A percentile compares a stretch with the other conserved stretches of the same genome.
These are phyloP conservation scores for Myotis findleyi DNA, from an alignment of 2,797 vertebrate species.

Conservation along the genomic window DNA sequence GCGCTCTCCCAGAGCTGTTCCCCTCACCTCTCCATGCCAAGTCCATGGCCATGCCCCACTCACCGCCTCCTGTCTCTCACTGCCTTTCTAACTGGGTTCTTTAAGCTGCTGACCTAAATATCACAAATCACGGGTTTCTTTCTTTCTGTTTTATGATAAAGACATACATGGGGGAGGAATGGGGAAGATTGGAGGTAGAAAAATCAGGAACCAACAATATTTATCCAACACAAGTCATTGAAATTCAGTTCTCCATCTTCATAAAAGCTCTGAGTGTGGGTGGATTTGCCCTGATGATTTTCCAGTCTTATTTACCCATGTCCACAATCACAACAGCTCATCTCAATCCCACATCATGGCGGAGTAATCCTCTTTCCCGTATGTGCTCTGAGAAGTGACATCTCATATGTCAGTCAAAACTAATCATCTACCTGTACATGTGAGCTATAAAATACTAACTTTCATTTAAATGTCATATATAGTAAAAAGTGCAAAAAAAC, in stretches of 20 bases:
- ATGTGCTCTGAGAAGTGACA: neutral
- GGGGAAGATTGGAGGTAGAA: neutral
- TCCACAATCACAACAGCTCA: no score
- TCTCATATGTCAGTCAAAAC: neutral
- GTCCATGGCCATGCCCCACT: no score
- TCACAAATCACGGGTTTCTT: neutral
- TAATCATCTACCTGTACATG: neutral
- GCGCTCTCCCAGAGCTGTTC: neutral
- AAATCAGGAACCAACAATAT: neutral
- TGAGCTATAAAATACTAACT: neutral
- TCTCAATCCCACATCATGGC: neutral
- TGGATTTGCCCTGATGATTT: neutral
- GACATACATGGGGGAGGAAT: neutral
- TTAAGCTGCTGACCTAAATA: neutral
- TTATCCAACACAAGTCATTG: neutral
- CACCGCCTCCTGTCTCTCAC: rapidly evolving
- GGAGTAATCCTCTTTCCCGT: neutral
- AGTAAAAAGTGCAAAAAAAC: neutral
- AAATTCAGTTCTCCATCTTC: neutral
- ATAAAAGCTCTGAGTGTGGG: neutral
- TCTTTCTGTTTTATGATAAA: neutral
- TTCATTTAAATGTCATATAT: neutral
- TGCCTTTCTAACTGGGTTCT: neutral
- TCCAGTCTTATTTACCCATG: neutral
- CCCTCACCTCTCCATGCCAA: rapidly evolving